A percentile compares a stretch with the other conserved stretches of the same genome.
phyloP scores from a whole-genome alignment of 2,113 vertebrate species.

The Ciconia boyciana region DNA sequence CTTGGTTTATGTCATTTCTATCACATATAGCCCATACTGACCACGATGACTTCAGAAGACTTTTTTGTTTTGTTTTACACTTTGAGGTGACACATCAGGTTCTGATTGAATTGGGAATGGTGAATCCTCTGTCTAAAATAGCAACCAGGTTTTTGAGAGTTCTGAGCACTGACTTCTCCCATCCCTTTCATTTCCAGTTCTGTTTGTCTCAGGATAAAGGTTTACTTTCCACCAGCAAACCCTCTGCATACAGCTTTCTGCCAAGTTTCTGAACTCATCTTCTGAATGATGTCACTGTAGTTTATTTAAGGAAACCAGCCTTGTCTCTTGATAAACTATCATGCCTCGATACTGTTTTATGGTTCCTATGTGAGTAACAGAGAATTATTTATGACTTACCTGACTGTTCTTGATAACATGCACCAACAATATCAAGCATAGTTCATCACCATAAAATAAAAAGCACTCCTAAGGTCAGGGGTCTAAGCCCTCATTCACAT shows the following conservation, averaged over 20 bases:
- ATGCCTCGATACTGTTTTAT: conserved; percentile 67
- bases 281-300: conserved; percentile 72
- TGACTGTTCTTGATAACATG: conserved; percentile 71
- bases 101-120: neutral
- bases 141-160: neutral
- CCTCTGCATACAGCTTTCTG: conserved; percentile 1
- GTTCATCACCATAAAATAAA: conserved; percentile 76
- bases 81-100: neutral
- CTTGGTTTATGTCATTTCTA: neutral
- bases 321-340: conserved; percentile 73
- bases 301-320: conserved; percentile 76
- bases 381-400: conserved; percentile 73
- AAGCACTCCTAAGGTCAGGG: conserved; percentile 58
- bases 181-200: neutral
- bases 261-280: conserved; percentile 53
- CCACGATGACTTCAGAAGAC: neutral
- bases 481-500: conserved; percentile 58
- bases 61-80: neutral
- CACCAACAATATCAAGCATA: conserved; percentile 65
- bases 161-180: neutral
- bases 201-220: neutral
- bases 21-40: neutral
- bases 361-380: conserved; percentile 48
- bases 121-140: neutral
- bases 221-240: conserved; percentile 31